Base-by-base conservation (phyloP, 2,888 invertebrate species). In the Andrena bucephala region DNA sequence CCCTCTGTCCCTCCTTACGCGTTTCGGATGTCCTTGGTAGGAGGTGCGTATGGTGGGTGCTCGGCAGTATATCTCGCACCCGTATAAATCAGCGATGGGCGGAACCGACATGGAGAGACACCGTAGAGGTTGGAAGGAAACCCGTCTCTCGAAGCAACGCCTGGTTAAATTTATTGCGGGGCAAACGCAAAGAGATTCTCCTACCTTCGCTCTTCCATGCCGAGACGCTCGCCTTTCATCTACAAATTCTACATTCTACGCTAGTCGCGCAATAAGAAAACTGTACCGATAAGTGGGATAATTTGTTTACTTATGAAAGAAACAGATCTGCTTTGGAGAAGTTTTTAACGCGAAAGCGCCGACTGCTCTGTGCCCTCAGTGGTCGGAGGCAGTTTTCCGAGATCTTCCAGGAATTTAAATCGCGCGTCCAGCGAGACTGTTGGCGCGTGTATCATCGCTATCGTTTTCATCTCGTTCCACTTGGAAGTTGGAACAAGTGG, bases 31-130 rank as follows among this genome's bases (percentile, higher is more conserved):
- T 86, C 69, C 85, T 85, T 76, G 75, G 66, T 70, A 84, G 76
- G 63, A 75, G 74, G 78, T 74, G 87, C 86, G 85, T 84, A 78
- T 83, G 75, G 86, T 84, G 87, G 88, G 85, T 91, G 90, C 86
- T 66, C 82, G 77, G 66, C 83, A 81, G 82, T 89, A 88, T 91
- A 90, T 91, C 87, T 89, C 84, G 87, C 77, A 63, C 65, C 76
- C 74, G 79, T 85, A 91, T 92, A 93, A 93, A 93, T 93, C 92
- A 93, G 87, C 89, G 84, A 90, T 91, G 93, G 93, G 93, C 93
- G 93, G 90, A 89, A 89, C 91, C 92, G 90, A 93, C 93, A 92
- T 86, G 90, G 88, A 89, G 91, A 89, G 93, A 93, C 93, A 93
- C 89, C 90, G 88, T 89, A 91, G 93, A 93, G 93, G 92, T 91